Evolutionary conservation across 2,888 invertebrate genomes (phyloP), one percentile per base, ranked within the genome.

Genomic region (Apantesis nais): DNA sequence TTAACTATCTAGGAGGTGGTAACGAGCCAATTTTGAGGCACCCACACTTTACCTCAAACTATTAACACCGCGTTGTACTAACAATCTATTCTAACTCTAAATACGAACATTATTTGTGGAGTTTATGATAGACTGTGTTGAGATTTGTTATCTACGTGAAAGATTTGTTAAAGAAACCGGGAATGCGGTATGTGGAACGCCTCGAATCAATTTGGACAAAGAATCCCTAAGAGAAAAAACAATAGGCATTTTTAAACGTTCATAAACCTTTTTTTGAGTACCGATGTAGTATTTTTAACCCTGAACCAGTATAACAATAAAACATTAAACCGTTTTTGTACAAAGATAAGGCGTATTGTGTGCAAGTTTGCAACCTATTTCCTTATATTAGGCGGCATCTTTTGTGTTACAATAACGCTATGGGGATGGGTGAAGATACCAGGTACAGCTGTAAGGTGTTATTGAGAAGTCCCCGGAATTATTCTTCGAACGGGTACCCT

Each of bases 401-500:
- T 87, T 55, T 58, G 83, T 80, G 71, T 85, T 83, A 76, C 86
- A 86, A 86, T 86, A 85, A 79, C 69, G 74, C 82, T 84, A 76
- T 61, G 71, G 69, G 52, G 76, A 66, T 69, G 69, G 66, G 41
- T 62, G 31, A 55, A 44, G 61, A 55, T 63, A 72, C 74, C 82
- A 84, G 85, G 82, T 86, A 86, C 86, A 85, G 83, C 85, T 85
- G 83, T 73, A 84, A 88, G 85, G 88, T 90, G 90, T 90, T 92
- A 91, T 91, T 89, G 90, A 88, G 90, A 88, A 89, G 86, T 86
- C 77, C 79, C 80, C 76, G 66, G 81, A 73, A 66, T 77, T 71
- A 75, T 82, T 80, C 82, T 82, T 82, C 80, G 81, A 82, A 84
- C 80, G 78, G 73, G 80, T 84, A 88, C 89, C 92, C 92, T 92